These are phyloP conservation scores for Tenthredo notha DNA, from an alignment of 2,888 invertebrate species.

Conservation along the genomic window DNA sequence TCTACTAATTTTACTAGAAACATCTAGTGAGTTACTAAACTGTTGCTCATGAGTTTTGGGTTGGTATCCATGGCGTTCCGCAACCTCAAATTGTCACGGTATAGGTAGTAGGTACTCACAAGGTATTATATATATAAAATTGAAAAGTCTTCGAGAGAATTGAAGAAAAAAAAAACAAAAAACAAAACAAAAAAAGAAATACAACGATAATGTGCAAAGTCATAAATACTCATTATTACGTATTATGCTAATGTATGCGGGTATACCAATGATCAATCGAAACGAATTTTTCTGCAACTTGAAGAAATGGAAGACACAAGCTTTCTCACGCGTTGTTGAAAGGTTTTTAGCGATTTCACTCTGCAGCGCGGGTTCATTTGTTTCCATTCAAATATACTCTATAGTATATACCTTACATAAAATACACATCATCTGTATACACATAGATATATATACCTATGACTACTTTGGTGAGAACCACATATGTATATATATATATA, in stretches of 20 bases:
- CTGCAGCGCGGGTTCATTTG: constrained; percentile 39
- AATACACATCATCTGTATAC: not conserved
- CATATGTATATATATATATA: not conserved
- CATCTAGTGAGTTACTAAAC: no score
- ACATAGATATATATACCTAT: not conserved
- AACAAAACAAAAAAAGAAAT: no score
- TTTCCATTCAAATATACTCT: not conserved
- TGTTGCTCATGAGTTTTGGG: no score
- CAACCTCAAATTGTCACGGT: no score
- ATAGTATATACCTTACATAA: constrained; percentile 2
- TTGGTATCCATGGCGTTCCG: no score
- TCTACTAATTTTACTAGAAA: no score
- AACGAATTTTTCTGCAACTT: not conserved
- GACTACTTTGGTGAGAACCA: not conserved
- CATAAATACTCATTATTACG: no score
- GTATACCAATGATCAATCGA: not conserved
- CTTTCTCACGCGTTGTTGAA: constrained; percentile 41
- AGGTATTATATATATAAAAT: no score
- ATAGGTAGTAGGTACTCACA: no score
- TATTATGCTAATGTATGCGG: not conserved
- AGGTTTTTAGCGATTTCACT: constrained; percentile 49
- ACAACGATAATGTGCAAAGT: no score
- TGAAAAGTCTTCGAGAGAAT: no score
- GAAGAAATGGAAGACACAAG: not conserved
- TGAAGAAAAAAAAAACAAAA: no score